phyloP scores from a whole-genome alignment of 2,113 vertebrate species.

The Paralichthys olivaceus region DNA sequence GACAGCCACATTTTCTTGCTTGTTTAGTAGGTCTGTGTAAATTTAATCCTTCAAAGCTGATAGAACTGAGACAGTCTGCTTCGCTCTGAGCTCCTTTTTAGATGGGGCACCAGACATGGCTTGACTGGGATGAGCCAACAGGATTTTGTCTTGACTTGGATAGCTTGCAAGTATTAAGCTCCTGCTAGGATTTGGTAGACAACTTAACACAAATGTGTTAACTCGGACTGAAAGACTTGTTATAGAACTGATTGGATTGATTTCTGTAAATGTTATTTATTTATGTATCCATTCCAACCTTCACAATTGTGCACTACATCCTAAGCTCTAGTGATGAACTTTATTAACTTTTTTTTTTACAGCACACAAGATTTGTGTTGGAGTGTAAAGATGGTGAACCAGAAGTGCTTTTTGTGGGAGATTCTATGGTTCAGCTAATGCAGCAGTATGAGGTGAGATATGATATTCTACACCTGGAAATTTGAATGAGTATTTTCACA shows the following conservation, averaged over 20 bases:
- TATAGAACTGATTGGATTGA: neutral
- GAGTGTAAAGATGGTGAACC: slow-evolving; percentile 84
- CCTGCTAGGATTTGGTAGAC: slow-evolving; percentile 1
- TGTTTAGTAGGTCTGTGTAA: slow-evolving; percentile 21
- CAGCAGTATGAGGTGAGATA: slow-evolving; percentile 92
- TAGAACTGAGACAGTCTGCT: slow-evolving; percentile 46
- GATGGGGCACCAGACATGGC: slow-evolving; percentile 27
- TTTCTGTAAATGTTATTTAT: neutral
- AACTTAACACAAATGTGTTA: neutral
- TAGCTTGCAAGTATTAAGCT: neutral
- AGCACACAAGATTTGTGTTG: slow-evolving; percentile 81
- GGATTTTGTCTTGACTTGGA: slow-evolving; percentile 26
- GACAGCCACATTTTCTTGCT: neutral
- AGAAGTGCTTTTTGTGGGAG: slow-evolving; percentile 93
- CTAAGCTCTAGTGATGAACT: neutral
- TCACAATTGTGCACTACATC: neutral
- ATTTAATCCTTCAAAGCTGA: slow-evolving; percentile 58
- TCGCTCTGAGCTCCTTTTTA: slow-evolving; percentile 31
- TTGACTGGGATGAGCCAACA: slow-evolving; percentile 23
- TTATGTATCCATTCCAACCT: neutral
- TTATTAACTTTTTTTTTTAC: slow-evolving; percentile 28
- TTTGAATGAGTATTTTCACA: neutral
- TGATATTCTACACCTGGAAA: neutral
- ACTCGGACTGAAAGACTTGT: neutral
- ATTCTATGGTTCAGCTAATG: slow-evolving; percentile 96